Conservation (phyloP, 2,888 invertebrate genomes). For the Rhagophthalmus giganteus region DNA sequence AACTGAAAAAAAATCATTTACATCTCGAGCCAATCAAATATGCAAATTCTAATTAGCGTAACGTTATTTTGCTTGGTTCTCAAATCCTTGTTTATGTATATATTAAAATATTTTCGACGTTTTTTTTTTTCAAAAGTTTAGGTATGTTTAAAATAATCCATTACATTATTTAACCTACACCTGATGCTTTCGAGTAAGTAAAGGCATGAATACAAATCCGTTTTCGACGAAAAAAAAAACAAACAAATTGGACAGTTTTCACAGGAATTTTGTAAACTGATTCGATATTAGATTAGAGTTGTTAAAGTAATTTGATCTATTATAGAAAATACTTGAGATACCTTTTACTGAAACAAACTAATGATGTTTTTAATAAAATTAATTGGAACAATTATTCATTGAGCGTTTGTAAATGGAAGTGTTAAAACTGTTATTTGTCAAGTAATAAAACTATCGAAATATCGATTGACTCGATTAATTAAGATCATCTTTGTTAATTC, state of each 20-base stretch:
- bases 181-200: too few species aligned
- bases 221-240: too few species aligned
- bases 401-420: conserved; percentile 18
- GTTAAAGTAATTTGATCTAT: conserved; percentile 13
- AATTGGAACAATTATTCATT: conserved; percentile 19
- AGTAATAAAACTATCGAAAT: conserved; percentile 16
- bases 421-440: conserved; percentile 24
- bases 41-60: too few species aligned
- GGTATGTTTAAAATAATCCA: not conserved
- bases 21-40: too few species aligned
- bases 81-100: too few species aligned
- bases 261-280: not conserved
- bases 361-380: conserved; percentile 20
- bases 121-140: not conserved
- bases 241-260: not conserved
- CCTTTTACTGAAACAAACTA: conserved; percentile 11
- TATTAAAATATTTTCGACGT: not conserved
- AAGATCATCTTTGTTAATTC: conserved; percentile 7
- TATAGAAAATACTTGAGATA: conserved; percentile 7
- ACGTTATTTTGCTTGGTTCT: too few species aligned
- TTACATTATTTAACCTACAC: not conserved
- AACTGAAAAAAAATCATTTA: too few species aligned
- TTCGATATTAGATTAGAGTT: conserved; percentile 13
- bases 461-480: conserved; percentile 14
- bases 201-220: too few species aligned